phyloP scores from a whole-genome alignment of 2,888 invertebrate genomes.

The Ophonus ardosiacus region DNA sequence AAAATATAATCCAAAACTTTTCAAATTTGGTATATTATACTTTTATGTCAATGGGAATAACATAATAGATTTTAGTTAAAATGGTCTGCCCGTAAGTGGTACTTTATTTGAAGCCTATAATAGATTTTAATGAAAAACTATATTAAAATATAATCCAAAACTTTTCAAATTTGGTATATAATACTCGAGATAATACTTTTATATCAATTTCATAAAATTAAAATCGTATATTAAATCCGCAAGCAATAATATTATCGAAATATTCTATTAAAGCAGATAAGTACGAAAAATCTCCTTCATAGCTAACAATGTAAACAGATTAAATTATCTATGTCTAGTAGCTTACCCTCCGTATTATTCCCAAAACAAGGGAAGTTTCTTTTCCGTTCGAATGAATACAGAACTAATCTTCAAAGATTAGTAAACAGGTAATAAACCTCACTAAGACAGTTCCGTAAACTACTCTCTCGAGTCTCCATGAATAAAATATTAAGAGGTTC shows the following conservation, averaged over 20 bases:
- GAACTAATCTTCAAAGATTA: conserved; percentile 56
- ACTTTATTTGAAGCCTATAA: too few relatives aligned
- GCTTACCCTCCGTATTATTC: neutral
- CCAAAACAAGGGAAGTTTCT: neutral
- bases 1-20: too few relatives aligned
- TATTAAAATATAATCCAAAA: too few relatives aligned
- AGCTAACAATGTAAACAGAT: neutral
- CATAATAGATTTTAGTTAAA: too few relatives aligned
- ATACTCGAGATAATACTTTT: too few relatives aligned
- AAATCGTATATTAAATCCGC: too few relatives aligned
- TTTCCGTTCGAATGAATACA: conserved; percentile 19
- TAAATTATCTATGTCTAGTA: neutral
- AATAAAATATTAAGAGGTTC: conserved; percentile 55
- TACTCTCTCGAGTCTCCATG: conserved; percentile 45
- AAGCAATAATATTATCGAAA: neutral
- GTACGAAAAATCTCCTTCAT: neutral
- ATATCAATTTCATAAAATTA: too few relatives aligned
- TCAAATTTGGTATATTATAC: too few relatives aligned
- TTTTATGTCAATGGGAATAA: too few relatives aligned
- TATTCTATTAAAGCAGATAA: neutral
- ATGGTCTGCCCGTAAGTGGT: too few relatives aligned
- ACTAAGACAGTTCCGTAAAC: conserved; percentile 41
- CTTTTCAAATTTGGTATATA: too few relatives aligned
- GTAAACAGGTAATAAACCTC: conserved; percentile 57
- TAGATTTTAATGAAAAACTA: too few relatives aligned